Evolutionary conservation across 2,113 vertebrate species (phyloP), one percentile per base, ranked within the genome.

Genomic region (Pollachius pollachius): DNA sequence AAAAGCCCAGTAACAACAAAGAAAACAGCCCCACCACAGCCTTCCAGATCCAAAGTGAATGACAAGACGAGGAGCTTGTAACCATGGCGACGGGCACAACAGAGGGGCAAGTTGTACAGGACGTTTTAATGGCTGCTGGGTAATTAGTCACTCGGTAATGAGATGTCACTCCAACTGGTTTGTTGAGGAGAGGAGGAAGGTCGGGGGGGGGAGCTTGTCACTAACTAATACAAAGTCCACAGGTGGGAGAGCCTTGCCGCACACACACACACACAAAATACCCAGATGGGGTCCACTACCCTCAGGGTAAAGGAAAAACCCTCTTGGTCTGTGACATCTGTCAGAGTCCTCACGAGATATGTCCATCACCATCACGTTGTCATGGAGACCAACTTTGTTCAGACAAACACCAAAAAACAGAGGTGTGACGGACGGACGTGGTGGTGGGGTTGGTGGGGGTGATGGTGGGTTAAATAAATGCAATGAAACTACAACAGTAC

Each of bases 61-160:
- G 3, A 68, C 37, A 60, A 58, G 25, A 76, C 48, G 34, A 48
- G 34, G 21, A 74, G 72, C 52, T 56, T 66, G 77, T 80, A 71
- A 74, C 74, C 64, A 81, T 74, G 70, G 75, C 67, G 69, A 81
- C 2, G 30, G 52, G 57, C 64, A 69, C 64, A 12, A 41, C 15
- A 64, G 71, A 75, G 76, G 59, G 41, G 72, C 66, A 81, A 79
- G 79, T 80, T 12, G 61, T 78, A 70, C 37, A 65, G 68, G 58
- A 78, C 71, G 65, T 80, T 74, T 73, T 13, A 63, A 69, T 0
- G 21, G 62, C 73, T 63, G 73, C 70, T 23, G 61, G 70, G 83
- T 84, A 83, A 88, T 88, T 86, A 88, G 83, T 56, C 52, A 57
- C 68, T 65, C 62, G 65, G 62, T 87, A 87, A 88, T 84, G 82